phyloP scores from a whole-genome alignment of 2,888 invertebrate genomes.

The Coecobrya sp. region DNA sequence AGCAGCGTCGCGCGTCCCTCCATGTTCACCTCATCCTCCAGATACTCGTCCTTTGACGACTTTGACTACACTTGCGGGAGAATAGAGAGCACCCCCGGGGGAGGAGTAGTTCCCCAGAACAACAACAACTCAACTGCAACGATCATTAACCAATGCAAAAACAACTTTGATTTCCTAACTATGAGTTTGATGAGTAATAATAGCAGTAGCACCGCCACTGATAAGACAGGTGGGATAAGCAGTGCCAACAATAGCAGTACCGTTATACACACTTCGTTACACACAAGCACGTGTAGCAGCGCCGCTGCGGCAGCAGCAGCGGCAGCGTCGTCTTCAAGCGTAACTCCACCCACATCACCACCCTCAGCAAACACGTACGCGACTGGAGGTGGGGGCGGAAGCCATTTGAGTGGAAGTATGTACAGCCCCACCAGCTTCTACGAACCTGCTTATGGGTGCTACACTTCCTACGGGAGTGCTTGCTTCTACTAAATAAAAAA shows the following conservation, averaged over 20 bases:
- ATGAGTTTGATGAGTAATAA: too few relatives aligned
- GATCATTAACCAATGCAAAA: too few relatives aligned
- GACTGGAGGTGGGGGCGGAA: conserved; percentile 63
- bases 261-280: too few relatives aligned
- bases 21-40: not conserved
- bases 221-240: too few relatives aligned
- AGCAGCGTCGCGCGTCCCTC: not conserved
- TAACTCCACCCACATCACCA: too few relatives aligned
- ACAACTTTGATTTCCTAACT: too few relatives aligned
- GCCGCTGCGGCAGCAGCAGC: not conserved
- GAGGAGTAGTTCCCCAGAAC: too few relatives aligned
- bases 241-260: too few relatives aligned
- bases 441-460: conserved; percentile 66
- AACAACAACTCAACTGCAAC: too few relatives aligned
- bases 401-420: conserved; percentile 33
- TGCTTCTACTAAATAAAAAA: conserved; percentile 57
- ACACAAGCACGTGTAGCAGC: not conserved
- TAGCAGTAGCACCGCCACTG: too few relatives aligned
- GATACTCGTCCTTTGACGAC: conserved; percentile 57
- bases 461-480: conserved; percentile 57
- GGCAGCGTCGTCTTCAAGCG: too few relatives aligned
- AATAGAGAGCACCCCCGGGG: not conserved
- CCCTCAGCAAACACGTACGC: not conserved
- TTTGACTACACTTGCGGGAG: conserved; percentile 36
- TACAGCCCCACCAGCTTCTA: conserved; percentile 63